These are phyloP conservation scores for Corvus moneduloides DNA, from an alignment of 2,113 vertebrate genomes.

Conservation along the genomic window DNA sequence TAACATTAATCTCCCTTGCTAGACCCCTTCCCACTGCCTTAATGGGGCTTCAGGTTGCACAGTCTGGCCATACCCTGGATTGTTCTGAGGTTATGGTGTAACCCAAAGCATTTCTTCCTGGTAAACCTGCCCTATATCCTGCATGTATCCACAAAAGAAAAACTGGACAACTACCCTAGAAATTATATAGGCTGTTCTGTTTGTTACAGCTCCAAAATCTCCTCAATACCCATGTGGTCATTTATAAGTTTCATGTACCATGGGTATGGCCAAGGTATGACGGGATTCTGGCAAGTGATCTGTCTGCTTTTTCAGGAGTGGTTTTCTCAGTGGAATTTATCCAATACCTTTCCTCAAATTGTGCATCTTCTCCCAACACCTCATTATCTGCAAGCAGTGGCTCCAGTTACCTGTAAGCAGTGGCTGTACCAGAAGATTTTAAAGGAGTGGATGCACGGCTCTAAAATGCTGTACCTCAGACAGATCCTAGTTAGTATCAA, in stretches of 20 bases:
- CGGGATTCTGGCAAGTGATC: not conserved
- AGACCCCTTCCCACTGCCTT: not conserved
- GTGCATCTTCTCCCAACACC: not conserved
- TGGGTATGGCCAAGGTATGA: not conserved
- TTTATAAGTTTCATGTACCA: not conserved
- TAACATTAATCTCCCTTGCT: not conserved
- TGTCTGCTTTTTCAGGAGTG: not conserved
- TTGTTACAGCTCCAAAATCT: not conserved
- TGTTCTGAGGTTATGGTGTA: not conserved
- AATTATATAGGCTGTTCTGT: not conserved
- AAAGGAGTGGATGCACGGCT: not conserved
- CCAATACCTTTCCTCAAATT: not conserved
- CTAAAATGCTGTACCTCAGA: not conserved
- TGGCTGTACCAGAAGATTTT: not conserved
- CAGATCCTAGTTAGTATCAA: not conserved
- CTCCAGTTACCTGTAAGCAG: not conserved
- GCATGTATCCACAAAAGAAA: not conserved
- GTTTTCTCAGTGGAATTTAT: not conserved
- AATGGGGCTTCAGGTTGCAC: not conserved
- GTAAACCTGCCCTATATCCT: not conserved
- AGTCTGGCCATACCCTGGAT: not conserved
- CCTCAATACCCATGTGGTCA: not conserved
- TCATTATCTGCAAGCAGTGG: not conserved
- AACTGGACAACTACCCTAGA: not conserved
- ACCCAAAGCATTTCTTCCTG: not conserved